These are phyloP conservation scores for Eulemur albifrons DNA, from an alignment of 2,797 vertebrate genomes.

Conservation along the genomic window DNA sequence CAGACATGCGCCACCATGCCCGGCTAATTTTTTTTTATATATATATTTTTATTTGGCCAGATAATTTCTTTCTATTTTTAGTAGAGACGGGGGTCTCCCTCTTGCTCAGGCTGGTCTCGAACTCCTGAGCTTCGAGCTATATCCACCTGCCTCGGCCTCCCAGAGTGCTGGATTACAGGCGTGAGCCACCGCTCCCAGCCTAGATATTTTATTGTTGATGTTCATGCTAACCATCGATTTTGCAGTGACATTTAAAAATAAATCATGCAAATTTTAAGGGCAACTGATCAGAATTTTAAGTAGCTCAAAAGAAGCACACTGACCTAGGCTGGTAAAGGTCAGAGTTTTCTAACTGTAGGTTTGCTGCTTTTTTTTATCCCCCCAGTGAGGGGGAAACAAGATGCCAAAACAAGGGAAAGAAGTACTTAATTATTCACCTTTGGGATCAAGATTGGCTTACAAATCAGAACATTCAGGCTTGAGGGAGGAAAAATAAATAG, in stretches of 20 bases:
- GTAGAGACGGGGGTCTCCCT: too few species aligned
- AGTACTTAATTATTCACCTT: constrained; percentile 14
- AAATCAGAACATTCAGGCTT: neutral
- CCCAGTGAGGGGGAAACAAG: neutral
- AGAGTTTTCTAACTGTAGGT: neutral
- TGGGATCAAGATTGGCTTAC: neutral
- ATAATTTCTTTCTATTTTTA: too few species aligned
- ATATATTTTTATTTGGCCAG: too few species aligned
- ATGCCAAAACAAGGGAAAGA: neutral
- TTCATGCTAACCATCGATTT: neutral
- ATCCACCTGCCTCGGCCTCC: too few species aligned
- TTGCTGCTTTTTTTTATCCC: neutral
- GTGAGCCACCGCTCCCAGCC: too few species aligned
- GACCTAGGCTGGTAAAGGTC: neutral
- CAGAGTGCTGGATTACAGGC: too few species aligned
- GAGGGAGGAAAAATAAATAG: neutral
- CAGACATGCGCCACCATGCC: too few species aligned
- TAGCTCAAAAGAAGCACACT: neutral
- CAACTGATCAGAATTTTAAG: neutral
- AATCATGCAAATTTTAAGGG: neutral
- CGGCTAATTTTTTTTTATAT: too few species aligned
- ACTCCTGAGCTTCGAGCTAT: too few species aligned
- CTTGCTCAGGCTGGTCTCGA: too few species aligned
- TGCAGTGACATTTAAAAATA: neutral
- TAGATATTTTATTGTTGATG: neutral